These are phyloP conservation scores for Bettongia penicillata DNA, from an alignment of 2,113 vertebrate species.

Conservation along the genomic window DNA sequence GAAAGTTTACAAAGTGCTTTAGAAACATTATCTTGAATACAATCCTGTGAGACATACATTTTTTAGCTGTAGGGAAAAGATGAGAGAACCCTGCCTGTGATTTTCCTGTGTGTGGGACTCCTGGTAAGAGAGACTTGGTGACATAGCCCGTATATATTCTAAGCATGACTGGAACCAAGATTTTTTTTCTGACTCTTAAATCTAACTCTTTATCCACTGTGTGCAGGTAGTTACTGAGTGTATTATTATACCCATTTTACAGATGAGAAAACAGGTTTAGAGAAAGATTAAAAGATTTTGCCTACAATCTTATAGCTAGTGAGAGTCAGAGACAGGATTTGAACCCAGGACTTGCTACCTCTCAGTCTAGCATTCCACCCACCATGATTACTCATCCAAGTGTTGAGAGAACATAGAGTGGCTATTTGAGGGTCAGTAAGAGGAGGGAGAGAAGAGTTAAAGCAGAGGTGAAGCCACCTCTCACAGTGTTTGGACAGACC, in stretches of 20 bases:
- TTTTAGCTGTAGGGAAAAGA: neutral
- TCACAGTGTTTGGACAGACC: no score
- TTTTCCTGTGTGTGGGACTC: neutral
- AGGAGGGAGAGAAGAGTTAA: no score
- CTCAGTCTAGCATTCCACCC: no score
- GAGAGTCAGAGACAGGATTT: no score
- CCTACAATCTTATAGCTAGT: neutral
- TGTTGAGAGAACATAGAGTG: no score
- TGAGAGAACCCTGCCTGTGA: neutral
- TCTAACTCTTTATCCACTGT: neutral
- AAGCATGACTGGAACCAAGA: neutral
- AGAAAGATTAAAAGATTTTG: neutral
- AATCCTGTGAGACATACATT: neutral
- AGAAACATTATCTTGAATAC: neutral
- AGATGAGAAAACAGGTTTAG: neutral
- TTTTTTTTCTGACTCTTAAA: neutral
- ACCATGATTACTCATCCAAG: no score
- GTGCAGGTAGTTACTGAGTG: neutral
- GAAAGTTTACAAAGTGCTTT: neutral
- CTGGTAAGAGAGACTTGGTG: neutral
- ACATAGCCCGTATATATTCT: neutral
- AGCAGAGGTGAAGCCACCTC: no score
- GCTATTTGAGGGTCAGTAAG: no score
- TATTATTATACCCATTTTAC: neutral
- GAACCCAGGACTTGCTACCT: no score